Conservation (phyloP, 2,113 vertebrate species). For the Jacana jacana region DNA sequence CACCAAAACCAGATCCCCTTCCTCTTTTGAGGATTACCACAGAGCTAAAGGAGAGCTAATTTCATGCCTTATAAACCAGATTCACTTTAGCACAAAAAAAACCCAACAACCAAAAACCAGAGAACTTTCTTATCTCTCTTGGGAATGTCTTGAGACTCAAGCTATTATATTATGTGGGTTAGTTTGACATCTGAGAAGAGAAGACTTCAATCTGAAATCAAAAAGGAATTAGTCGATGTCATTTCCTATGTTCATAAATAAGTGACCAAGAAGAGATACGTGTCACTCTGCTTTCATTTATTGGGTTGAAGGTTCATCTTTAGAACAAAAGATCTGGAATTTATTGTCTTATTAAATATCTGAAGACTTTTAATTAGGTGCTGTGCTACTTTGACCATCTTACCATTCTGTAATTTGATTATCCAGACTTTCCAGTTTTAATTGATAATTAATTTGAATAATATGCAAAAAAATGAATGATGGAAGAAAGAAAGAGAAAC, state of each 20-base stretch:
- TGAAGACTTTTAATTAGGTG: slow-evolving; percentile 42
- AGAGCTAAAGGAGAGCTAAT: not conserved
- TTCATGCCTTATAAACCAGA: not conserved
- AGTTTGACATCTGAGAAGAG: slow-evolving; percentile 29
- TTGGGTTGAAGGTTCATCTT: not conserved
- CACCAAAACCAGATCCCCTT: not conserved
- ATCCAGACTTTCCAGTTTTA: slow-evolving; percentile 12
- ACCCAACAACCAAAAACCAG: too few species aligned
- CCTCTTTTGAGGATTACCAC: not conserved
- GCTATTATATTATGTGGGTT: slow-evolving; percentile 39
- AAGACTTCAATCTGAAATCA: slow-evolving; percentile 35
- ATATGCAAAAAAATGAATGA: slow-evolving; percentile 26
- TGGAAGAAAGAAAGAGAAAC: slow-evolving; percentile 31
- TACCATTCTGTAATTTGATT: slow-evolving; percentile 31
- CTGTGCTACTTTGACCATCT: slow-evolving; percentile 1
- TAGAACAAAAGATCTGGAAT: slow-evolving; percentile 3
- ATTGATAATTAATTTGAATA: slow-evolving; percentile 62
- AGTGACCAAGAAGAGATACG: slow-evolving; percentile 4
- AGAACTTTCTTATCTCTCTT: slow-evolving; percentile 5
- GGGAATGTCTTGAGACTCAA: not conserved
- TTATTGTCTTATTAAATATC: slow-evolving; percentile 42
- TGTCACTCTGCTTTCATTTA: slow-evolving; percentile 15
- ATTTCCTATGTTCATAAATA: slow-evolving; percentile 39
- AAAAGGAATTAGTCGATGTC: not conserved
- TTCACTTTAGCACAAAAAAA: not conserved